Conservation (phyloP, 2,113 vertebrate genomes). For the Solea solea region DNA sequence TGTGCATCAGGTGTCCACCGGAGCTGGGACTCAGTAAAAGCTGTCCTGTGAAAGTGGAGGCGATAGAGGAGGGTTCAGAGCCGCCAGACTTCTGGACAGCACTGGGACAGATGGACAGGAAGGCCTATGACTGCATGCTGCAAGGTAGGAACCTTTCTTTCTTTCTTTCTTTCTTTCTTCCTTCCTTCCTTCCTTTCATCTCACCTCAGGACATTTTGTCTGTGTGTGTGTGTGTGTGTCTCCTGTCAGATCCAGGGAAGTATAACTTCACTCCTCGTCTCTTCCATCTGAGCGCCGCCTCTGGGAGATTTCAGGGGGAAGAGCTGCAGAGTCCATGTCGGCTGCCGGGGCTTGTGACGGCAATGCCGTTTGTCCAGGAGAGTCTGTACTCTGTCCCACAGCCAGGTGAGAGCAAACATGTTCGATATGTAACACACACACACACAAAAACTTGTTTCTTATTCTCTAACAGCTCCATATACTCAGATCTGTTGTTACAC, state of each 20-base stretch:
- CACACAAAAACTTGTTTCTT: background rate
- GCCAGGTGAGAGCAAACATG: conserved; percentile 71
- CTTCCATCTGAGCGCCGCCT: conserved; percentile 76
- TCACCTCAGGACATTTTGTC: background rate
- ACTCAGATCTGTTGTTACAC: no score
- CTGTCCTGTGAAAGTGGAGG: conserved; percentile 60
- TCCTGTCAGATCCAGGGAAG: conserved; percentile 79
- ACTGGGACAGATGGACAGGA: conserved; percentile 79
- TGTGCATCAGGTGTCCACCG: conserved; percentile 69
- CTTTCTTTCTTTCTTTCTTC: background rate
- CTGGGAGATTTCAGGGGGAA: conserved; percentile 69
- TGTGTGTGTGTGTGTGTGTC: background rate
- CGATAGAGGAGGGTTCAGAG: conserved; percentile 82
- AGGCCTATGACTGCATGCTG: conserved; percentile 85
- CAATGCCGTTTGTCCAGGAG: conserved; percentile 83
- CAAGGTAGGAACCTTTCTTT: conserved; percentile 70
- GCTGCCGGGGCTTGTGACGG: conserved; percentile 68
- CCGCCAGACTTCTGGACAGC: conserved; percentile 81
- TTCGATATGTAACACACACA: background rate
- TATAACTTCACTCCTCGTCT: conserved; percentile 84
- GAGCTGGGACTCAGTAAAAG: conserved; percentile 74
- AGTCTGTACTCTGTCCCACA: conserved; percentile 72
- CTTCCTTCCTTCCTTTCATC: background rate
- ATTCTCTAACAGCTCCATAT: background rate
- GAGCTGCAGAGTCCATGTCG: conserved; percentile 72